Evolutionary conservation across 2,888 invertebrate genomes (phyloP).

Genomic region (Chymomyza fuscimana): DNA sequence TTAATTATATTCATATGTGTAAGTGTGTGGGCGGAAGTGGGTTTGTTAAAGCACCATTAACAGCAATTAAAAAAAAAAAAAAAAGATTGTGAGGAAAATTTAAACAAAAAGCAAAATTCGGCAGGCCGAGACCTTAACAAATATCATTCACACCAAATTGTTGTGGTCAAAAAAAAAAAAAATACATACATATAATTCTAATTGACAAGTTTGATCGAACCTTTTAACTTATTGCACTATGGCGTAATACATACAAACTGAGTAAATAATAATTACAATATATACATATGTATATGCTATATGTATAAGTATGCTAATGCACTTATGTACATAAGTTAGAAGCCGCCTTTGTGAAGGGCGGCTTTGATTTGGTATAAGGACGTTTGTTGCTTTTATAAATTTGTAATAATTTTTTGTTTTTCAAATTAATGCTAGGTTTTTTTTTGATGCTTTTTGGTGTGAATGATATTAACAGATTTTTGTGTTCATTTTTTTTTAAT

Average conservation of each 20-base stretch:
- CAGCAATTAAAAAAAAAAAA: constrained; percentile 41
- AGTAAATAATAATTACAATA: constrained; percentile 6
- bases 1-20: constrained; percentile 6
- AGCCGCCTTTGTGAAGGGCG: not conserved
- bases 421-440: constrained; percentile 8
- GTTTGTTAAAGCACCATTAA: constrained; percentile 58
- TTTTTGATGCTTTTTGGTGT: constrained; percentile 50
- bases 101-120: constrained; percentile 28
- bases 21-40: constrained; percentile 27
- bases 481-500: constrained; percentile 27
- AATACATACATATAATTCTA: not conserved
- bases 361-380: constrained; percentile 7
- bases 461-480: constrained; percentile 55
- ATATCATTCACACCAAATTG: constrained; percentile 46
- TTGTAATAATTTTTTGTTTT: constrained; percentile 10
- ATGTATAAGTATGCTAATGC: not conserved
- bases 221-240: constrained; percentile 13
- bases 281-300: not conserved
- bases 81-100: constrained; percentile 15
- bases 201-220: constrained; percentile 6
- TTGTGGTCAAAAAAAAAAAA: constrained; percentile 9
- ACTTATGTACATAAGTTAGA: not conserved
- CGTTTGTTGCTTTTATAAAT: not conserved
- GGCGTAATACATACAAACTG: not conserved
- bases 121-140: constrained; percentile 44